Percentiles rank a stretch among this genome's conserved stretches.
Conservation (phyloP, 1,140 invertebrate species). For the Zaprionus camerounensis region DNA sequence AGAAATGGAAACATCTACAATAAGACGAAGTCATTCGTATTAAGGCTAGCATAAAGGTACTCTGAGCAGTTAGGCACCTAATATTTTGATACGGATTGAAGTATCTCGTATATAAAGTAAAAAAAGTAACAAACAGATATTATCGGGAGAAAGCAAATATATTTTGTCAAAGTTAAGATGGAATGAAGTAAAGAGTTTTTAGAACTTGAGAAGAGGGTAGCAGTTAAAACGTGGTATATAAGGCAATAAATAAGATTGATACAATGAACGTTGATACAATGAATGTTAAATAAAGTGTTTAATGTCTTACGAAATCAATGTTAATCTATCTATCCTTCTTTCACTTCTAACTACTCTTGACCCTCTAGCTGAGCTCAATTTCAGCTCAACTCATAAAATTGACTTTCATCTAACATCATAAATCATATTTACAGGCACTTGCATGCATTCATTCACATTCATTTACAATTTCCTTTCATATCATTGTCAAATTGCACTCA, state of each 20-base stretch:
- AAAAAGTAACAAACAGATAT: too few species aligned
- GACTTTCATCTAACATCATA: background rate
- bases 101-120: too few species aligned
- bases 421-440: background rate
- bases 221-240: too few species aligned
- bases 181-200: too few species aligned
- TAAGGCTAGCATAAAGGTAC: too few species aligned
- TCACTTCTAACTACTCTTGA: background rate
- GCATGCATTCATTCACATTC: background rate
- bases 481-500: constrained; percentile 35
- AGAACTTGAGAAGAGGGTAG: background rate
- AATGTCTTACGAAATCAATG: background rate
- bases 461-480: constrained; percentile 16
- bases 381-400: background rate
- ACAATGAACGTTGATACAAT: background rate
- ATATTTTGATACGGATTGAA: too few species aligned
- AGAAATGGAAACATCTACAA: too few species aligned
- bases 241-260: background rate
- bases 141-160: too few species aligned
- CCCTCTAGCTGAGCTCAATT: background rate
- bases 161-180: too few species aligned
- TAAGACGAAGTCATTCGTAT: too few species aligned
- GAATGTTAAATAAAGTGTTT: too few species aligned
- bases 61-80: too few species aligned
- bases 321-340: background rate